Conservation (phyloP, 2,113 vertebrate species). For the Oreocharis arfaki region DNA sequence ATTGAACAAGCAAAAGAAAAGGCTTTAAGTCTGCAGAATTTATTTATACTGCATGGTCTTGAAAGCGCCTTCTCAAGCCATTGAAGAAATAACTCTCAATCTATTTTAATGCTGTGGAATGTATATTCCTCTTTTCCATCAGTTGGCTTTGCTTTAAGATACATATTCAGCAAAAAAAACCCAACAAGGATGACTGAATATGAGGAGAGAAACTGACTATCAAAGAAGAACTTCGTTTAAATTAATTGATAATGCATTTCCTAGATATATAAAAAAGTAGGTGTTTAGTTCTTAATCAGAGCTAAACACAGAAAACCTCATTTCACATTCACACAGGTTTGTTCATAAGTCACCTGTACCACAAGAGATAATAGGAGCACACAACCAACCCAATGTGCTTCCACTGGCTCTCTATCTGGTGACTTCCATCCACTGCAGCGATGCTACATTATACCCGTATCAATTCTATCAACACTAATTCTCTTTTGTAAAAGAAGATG, state of each 20-base stretch:
- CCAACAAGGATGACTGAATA: neutral
- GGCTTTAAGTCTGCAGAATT: neutral
- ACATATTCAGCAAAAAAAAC: neutral
- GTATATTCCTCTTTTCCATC: neutral
- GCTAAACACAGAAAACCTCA: neutral
- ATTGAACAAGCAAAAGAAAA: neutral
- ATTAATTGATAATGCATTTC: neutral
- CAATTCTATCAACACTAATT: neutral
- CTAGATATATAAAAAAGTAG: neutral
- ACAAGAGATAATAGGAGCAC: neutral
- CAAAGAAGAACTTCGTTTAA: neutral
- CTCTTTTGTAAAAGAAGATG: neutral
- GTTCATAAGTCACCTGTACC: neutral
- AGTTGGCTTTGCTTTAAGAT: neutral
- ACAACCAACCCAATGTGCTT: neutral
- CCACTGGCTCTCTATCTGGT: neutral
- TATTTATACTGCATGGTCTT: neutral
- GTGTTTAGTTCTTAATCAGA: neutral
- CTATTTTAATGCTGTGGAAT: neutral
- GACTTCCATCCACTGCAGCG: neutral
- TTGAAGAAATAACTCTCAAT: neutral
- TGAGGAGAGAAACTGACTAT: neutral
- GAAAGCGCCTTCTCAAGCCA: slow-evolving; percentile 7
- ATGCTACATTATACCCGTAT: neutral
- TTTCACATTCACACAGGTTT: neutral